Evolutionary conservation across 2,113 vertebrate species (phyloP).

Genomic region (Mola mola): DNA sequence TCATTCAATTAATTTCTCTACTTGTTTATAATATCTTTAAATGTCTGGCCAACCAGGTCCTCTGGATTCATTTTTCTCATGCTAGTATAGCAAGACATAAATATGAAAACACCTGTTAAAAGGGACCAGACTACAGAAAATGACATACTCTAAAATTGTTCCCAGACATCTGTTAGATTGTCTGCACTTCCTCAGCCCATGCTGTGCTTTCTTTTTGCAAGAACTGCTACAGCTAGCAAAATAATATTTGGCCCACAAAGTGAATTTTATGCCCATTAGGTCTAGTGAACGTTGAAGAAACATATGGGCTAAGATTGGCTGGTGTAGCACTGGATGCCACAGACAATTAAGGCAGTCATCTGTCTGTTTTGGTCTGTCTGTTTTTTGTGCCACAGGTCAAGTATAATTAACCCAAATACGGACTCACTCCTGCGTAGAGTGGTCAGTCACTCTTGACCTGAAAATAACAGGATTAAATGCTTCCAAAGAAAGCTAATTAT

Average conservation of each 20-base stretch:
- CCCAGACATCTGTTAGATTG: too few relatives aligned
- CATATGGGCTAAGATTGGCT: not conserved
- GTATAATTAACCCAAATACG: slow-evolving; percentile 43
- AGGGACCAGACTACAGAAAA: too few relatives aligned
- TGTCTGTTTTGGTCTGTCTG: slow-evolving; percentile 36
- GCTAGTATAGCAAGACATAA: too few relatives aligned
- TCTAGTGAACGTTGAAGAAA: not conserved
- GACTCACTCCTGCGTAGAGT: not conserved
- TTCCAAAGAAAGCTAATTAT: slow-evolving; percentile 20
- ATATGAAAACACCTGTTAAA: too few relatives aligned
- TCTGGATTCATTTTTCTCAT: too few relatives aligned
- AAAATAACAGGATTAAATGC: slow-evolving; percentile 29
- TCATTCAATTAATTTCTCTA: too few relatives aligned
- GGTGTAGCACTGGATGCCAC: not conserved
- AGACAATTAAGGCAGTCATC: slow-evolving; percentile 8
- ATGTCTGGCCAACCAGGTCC: too few relatives aligned
- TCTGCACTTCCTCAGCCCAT: too few relatives aligned
- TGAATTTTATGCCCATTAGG: not conserved
- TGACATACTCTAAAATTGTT: too few relatives aligned
- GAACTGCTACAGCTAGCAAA: not conserved
- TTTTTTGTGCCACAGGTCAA: slow-evolving; percentile 37
- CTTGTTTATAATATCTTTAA: too few relatives aligned
- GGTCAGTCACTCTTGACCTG: slow-evolving; percentile 29
- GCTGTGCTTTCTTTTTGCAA: too few relatives aligned
- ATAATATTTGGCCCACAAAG: not conserved